Conservation (phyloP, 2,113 vertebrate species). For the Fregata magnificens region DNA sequence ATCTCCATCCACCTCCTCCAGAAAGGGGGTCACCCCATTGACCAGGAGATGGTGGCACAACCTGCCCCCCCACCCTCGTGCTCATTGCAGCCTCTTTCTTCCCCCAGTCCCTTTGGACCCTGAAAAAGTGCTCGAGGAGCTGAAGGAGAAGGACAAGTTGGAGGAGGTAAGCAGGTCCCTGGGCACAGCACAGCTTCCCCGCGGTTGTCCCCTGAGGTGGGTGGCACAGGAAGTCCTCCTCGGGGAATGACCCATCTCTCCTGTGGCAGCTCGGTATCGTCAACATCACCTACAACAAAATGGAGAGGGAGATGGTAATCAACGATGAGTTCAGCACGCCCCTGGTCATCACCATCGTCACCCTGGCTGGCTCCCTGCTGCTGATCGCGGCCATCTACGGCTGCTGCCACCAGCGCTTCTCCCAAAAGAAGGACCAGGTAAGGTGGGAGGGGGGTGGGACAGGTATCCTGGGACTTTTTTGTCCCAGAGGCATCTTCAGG, state of each 20-base stretch:
- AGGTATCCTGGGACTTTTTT: background rate
- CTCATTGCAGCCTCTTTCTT: background rate
- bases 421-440: constrained; percentile 80
- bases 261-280: constrained; percentile 51
- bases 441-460: background rate
- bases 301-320: background rate
- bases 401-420: constrained; percentile 79
- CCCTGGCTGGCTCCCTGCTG: constrained; percentile 75
- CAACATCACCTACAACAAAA: constrained; percentile 19
- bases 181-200: background rate
- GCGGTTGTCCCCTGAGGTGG: accelerated
- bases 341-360: constrained; percentile 79
- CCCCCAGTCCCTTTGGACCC: constrained; percentile 29
- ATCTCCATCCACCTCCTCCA: background rate
- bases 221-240: background rate
- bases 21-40: background rate
- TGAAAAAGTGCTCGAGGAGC: background rate
- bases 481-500: background rate
- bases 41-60: background rate
- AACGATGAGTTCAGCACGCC: constrained; percentile 75
- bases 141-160: constrained; percentile 63
- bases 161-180: constrained; percentile 35
- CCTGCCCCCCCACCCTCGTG: background rate
- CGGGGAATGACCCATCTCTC: background rate
- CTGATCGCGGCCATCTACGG: constrained; percentile 72